Evolutionary conservation across 2,797 vertebrate species (phyloP).

Genomic region (Sebastes jordani): DNA sequence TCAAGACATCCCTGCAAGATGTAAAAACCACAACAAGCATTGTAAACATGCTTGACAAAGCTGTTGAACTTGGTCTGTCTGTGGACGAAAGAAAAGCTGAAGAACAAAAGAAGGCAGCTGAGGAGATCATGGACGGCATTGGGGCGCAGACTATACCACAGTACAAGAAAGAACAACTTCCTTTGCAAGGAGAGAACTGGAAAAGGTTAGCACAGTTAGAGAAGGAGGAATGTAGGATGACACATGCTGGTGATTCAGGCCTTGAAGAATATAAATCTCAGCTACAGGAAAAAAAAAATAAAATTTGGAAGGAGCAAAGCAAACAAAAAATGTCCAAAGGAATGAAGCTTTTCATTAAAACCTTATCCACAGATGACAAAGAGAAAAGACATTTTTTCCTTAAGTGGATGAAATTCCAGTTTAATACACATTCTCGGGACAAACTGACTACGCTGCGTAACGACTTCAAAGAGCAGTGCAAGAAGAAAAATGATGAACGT

Average conservation of each 20-base stretch:
- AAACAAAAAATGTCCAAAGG: neutral
- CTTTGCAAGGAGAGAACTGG: conserved; percentile 46
- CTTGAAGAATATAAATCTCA: neutral
- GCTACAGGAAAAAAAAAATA: neutral
- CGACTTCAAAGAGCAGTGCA: neutral
- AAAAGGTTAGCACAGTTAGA: conserved; percentile 36
- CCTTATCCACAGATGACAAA: neutral
- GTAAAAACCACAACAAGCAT: neutral
- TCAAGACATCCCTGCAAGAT: neutral
- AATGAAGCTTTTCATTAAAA: conserved; percentile 17
- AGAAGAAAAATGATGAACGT: neutral
- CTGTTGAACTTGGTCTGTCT: conserved; percentile 34
- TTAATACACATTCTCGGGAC: neutral
- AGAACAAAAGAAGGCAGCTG: neutral
- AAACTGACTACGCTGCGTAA: neutral
- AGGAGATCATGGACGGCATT: neutral
- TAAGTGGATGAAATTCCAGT: conserved; percentile 29
- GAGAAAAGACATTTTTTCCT: conserved; percentile 36
- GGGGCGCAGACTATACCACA: neutral
- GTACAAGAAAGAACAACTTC: conserved; percentile 44
- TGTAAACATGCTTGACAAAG: conserved; percentile 29
- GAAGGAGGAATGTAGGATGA: conserved; percentile 25
- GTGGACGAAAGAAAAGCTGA: conserved; percentile 13
- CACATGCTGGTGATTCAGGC: accelerated
- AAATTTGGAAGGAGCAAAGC: conserved; percentile 30